Evolutionary conservation across 2,113 vertebrate genomes (phyloP), one percentile per base, ranked within the genome.

Genomic region (Indri indri): DNA sequence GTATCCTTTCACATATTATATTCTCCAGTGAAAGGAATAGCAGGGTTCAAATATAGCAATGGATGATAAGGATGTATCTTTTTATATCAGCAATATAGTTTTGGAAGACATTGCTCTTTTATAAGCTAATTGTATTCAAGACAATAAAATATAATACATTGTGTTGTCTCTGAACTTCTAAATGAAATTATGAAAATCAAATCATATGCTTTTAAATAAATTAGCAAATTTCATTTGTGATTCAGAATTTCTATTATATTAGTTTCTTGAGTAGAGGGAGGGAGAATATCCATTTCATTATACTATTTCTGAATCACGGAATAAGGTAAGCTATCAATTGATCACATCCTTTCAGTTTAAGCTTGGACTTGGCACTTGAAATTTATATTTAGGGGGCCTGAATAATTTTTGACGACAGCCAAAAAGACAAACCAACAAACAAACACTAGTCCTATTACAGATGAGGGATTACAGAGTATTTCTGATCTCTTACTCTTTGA

Each of bases 161-260:
- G 18, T 71, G 34, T 86, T 66, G 34, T 88, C 61, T 79, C 74
- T 91, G 61, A 77, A 90, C 4, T 82, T 88, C 34, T 92, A 76
- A 82, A 84, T 95, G 42, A 94, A 92, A 71, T 73, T 90, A 50
- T 89, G 81, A 87, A 96, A 96, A 73, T 34, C 1, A 88, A 68
- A 94, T 74, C 88, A 77, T 59, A 17, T 74, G 10, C 20, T 57
- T 79, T 96, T 71, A 97, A 86, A 63, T 88, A 81, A 97, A 87
- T 97, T 95, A 94, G 3, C 16, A 37, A 89, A 37, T 0, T 85
- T 94, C 11, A 30, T 88, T 79, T 91, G 61, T 89, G 66, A 90
- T 79, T 86, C 77, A 86, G 59, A 80, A 76, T 50, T 30, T 11
- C 91, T 81, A 34, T 71, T 47, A 52, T 79, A 70, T 47, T 82